phyloP scores from a whole-genome alignment of 2,113 vertebrate genomes.

The Aegotheles bennettii region DNA sequence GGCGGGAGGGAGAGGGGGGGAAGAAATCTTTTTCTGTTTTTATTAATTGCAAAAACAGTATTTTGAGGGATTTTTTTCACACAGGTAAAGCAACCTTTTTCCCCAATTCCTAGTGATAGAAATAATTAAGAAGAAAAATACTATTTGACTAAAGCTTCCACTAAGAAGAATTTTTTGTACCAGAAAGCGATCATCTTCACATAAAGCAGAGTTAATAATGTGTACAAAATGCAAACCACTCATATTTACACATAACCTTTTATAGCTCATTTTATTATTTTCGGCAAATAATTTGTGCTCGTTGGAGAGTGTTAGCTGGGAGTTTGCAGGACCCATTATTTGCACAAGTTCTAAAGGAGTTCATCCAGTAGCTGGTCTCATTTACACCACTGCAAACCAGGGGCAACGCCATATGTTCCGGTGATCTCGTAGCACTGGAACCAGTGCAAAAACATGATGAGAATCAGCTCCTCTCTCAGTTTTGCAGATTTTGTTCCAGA shows the following conservation, averaged over 20 bases:
- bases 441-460: not conserved
- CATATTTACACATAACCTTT: not conserved
- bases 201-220: not conserved
- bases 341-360: not conserved
- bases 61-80: not conserved
- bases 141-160: not conserved
- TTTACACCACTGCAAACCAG: not conserved
- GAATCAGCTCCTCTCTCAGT: not conserved
- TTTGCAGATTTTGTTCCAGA: slow-evolving; percentile 48
- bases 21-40: not conserved
- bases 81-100: not conserved
- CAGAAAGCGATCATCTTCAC: not conserved
- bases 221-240: not conserved
- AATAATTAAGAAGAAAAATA: slow-evolving; percentile 1
- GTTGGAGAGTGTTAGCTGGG: not conserved
- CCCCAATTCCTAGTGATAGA: not conserved
- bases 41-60: not conserved
- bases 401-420: not conserved
- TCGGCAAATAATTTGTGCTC: not conserved
- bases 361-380: not conserved
- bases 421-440: not conserved
- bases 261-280: not conserved
- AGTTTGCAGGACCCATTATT: not conserved
- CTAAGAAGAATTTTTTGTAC: not conserved
- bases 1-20: not conserved